A percentile compares a stretch with the other conserved stretches of the same genome.
Evolutionary conservation across 2,888 invertebrate genomes (phyloP).

Genomic region (Ctenicera cuprea): DNA sequence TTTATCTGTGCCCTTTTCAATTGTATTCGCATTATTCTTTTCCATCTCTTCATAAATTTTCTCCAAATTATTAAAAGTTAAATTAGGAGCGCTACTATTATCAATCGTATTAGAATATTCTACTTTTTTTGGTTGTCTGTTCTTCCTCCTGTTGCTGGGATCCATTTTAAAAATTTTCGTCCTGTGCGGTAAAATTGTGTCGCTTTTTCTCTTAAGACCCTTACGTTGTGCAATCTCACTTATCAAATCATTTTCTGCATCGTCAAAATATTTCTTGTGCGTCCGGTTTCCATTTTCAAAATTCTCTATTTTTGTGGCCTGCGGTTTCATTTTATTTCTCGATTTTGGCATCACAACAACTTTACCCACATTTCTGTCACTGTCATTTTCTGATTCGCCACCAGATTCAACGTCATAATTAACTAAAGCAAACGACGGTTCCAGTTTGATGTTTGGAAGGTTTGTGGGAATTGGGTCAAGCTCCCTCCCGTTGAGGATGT

Average conservation of each 20-base stretch:
- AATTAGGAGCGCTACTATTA: slow-evolving; percentile 8
- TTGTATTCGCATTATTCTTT: background rate
- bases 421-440: slow-evolving; percentile 59
- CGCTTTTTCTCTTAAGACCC: slow-evolving; percentile 64
- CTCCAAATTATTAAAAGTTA: slow-evolving; percentile 55
- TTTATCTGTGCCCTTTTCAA: background rate
- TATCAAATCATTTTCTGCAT: slow-evolving; percentile 66
- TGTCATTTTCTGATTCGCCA: slow-evolving; percentile 60
- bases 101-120: slow-evolving; percentile 9
- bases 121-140: slow-evolving; percentile 69
- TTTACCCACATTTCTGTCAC: slow-evolving; percentile 35
- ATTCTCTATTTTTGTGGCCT: slow-evolving; percentile 17
- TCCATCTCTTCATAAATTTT: slow-evolving; percentile 35
- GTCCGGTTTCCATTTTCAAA: slow-evolving; percentile 21
- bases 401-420: slow-evolving; percentile 65
- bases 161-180: slow-evolving; percentile 67
- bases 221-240: slow-evolving; percentile 68
- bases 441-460: slow-evolving; percentile 10
- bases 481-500: slow-evolving; percentile 50
- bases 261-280: slow-evolving; percentile 62
- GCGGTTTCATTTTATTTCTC: slow-evolving; percentile 2
- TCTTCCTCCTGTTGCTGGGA: slow-evolving; percentile 68
- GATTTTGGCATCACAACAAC: slow-evolving; percentile 33
- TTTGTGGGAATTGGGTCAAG: background rate
- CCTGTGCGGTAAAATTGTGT: slow-evolving; percentile 54